These are phyloP conservation scores for Naja naja DNA, from an alignment of 2,113 vertebrate genomes.

Conservation along the genomic window DNA sequence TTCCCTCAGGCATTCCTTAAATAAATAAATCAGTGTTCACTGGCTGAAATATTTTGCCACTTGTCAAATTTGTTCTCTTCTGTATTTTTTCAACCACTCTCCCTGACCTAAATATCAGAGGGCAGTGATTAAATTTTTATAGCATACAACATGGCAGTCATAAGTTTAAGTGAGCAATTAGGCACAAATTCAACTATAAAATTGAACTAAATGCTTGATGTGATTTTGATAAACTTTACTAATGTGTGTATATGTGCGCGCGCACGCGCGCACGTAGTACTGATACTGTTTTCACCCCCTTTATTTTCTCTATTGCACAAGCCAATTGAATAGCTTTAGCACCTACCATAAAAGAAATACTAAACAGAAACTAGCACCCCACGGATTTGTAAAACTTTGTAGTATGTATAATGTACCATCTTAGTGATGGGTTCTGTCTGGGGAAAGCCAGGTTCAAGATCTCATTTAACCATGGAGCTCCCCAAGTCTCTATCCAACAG, in stretches of 20 bases:
- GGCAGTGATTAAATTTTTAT: conserved; percentile 51
- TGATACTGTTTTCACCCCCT: too few species aligned
- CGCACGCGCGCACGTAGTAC: too few species aligned
- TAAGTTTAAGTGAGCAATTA: conserved; percentile 47
- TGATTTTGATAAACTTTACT: neutral
- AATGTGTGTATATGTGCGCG: neutral
- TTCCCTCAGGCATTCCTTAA: conserved; percentile 44
- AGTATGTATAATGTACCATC: too few species aligned
- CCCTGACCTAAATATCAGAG: neutral
- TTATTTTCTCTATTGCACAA: too few species aligned
- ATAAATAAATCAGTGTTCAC: conserved; percentile 62
- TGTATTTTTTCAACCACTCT: neutral
- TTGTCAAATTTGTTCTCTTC: conserved; percentile 26
- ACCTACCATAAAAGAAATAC: too few species aligned
- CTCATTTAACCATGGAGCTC: neutral
- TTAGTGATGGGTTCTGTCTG: neutral
- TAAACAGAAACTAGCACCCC: too few species aligned
- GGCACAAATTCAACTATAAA: conserved; percentile 40
- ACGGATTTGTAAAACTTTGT: too few species aligned
- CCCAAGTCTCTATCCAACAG: neutral
- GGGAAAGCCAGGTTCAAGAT: neutral
- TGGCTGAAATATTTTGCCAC: conserved; percentile 25
- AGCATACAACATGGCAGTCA: conserved; percentile 33
- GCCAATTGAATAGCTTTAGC: too few species aligned
- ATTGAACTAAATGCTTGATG: conserved; percentile 13